Percentiles rank a stretch among this genome's conserved stretches.
Evolutionary conservation across 2,113 vertebrate genomes (phyloP).

Genomic region (human (Homo sapiens)): GRCh38 chr1:180579501-180580000

Average conservation of each 20-base stretch:
- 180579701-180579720: neutral
- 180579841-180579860: neutral
- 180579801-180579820: conserved; percentile 1
- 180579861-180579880: neutral
- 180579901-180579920: neutral
- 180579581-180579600: neutral
- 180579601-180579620: neutral
- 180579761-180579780: neutral
- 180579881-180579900: neutral
- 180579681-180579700: neutral
- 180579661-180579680: neutral
- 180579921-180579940: neutral
- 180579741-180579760: neutral
- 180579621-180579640: neutral
- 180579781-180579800: neutral
- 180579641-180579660: neutral
- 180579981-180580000: neutral
- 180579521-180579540: neutral
- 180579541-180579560: neutral
- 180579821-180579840: neutral
- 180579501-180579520: neutral
- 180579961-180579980: neutral
- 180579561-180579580: neutral
- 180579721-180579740: neutral
- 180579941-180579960: neutral